Conservation (phyloP, 2,888 invertebrate genomes). For the Arctia plantaginis region DNA sequence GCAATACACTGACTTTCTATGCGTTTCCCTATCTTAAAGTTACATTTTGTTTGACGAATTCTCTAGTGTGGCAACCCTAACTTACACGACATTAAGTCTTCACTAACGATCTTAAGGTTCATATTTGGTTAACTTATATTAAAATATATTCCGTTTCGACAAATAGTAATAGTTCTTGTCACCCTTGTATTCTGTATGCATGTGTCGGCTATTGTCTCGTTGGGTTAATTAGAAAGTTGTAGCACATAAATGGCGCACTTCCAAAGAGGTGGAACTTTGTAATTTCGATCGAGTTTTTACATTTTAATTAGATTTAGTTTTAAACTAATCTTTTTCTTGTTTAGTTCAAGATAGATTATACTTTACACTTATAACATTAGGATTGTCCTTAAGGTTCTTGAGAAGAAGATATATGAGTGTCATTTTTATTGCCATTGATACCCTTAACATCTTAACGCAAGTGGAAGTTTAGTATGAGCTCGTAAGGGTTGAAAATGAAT, state of each 20-base stretch:
- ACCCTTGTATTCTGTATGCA: conserved; percentile 70
- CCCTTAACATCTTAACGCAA: no score
- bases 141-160: conserved; percentile 47
- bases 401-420: no score
- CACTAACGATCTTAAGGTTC: conserved; percentile 19
- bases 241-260: conserved; percentile 55
- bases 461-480: no score
- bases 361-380: neutral
- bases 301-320: conserved; percentile 31
- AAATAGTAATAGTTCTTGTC: conserved; percentile 68
- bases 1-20: conserved; percentile 40
- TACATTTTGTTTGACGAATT: conserved; percentile 53
- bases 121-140: conserved; percentile 36
- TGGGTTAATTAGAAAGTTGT: conserved; percentile 80
- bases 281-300: conserved; percentile 26
- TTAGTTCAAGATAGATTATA: neutral
- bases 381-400: no score
- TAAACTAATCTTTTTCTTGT: neutral
- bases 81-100: conserved; percentile 29
- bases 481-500: no score
- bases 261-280: conserved; percentile 43
- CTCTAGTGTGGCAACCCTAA: conserved; percentile 41
- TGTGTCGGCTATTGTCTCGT: conserved; percentile 67
- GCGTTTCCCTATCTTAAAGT: conserved; percentile 49
- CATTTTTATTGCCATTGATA: no score